Percentiles rank a stretch among this genome's conserved stretches.
phyloP scores from a whole-genome alignment of 2,113 vertebrate species.

The Protomyctophum bolini region DNA sequence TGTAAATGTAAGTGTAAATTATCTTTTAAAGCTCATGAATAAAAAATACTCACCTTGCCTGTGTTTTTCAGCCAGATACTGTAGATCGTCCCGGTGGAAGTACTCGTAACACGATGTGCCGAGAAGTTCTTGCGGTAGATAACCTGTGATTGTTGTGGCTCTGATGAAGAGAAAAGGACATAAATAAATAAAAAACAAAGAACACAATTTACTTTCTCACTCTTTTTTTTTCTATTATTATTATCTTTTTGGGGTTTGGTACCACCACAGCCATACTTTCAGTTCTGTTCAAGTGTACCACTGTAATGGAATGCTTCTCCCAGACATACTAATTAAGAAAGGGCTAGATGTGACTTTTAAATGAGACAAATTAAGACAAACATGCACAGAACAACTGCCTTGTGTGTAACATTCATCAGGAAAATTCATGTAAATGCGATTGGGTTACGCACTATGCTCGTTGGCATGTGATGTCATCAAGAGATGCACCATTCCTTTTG shows the following conservation, averaged over 20 bases:
- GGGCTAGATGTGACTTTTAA: too few relatives aligned
- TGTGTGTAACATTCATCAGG: slow-evolving; percentile 18
- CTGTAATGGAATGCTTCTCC: too few relatives aligned
- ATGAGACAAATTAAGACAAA: too few relatives aligned
- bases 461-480: slow-evolving; percentile 48
- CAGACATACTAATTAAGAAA: too few relatives aligned
- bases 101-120: slow-evolving; percentile 93
- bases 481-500: slow-evolving; percentile 59
- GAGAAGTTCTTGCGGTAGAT: slow-evolving; percentile 89
- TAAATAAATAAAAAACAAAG: too few relatives aligned
- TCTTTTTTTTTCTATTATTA: neutral
- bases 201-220: neutral
- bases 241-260: neutral
- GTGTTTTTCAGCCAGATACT: slow-evolving; percentile 88
- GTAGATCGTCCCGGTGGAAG: slow-evolving; percentile 90
- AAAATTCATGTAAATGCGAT: slow-evolving; percentile 19
- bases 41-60: slow-evolving; percentile 82
- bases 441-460: slow-evolving; percentile 46
- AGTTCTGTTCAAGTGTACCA: too few relatives aligned
- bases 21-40: too few relatives aligned
- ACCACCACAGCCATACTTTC: neutral
- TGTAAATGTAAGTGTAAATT: too few relatives aligned
- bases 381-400: slow-evolving; percentile 1
- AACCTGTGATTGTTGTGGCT: slow-evolving; percentile 86
- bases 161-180: slow-evolving; percentile 56